Base-by-base conservation (phyloP, 2,113 vertebrate species). In the Loxodonta africana region DNA sequence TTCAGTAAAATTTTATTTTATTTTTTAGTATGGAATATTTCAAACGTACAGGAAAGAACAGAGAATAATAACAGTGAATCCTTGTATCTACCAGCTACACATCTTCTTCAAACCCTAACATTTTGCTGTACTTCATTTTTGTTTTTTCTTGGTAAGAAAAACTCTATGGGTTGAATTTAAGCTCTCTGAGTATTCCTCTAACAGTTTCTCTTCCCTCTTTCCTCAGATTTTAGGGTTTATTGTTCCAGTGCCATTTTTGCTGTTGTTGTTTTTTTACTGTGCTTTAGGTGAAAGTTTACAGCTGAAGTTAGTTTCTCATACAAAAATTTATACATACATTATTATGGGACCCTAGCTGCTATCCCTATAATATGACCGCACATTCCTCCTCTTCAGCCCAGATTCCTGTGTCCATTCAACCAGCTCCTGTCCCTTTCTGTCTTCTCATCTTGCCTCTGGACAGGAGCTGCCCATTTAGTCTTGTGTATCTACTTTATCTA, bases 21-120 rank as follows among this genome's bases (percentile, higher is more conserved):
- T 77, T 83, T 92, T 84, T 84, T 48, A 84, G 62, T 93, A 44
- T 93, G 86, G 33, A 71, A 63, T 71, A 51, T 60, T 89, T 95
- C 37, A 83, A 57, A 92, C 51, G 69, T 33, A 83, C 37, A 83
- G 69, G 71, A 69, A 77, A 83, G 60, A 95, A n/a, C 28, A 46
- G 20, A 69, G 63, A 95, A 37, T 80, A 69, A 48, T 86, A 48
- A 57, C n/a, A 62, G 20, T 76, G 57, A 80, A 67, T 82, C 37
- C 21, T 74, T 9, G 41, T 81, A 44, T 17, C 51, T 48, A 11
- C 82, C 5, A 14, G 78, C 57, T 46, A 44, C 21, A 83, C 69
- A 74, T 48, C 62, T 90, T 73, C 41, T 84, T 91, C 73, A 85
- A 20, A 48, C 23, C 15, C 37, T 60, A 78, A 51, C n/a, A 60